These are phyloP conservation scores for Manduca sexta DNA, from an alignment of 1,140 invertebrate genomes.

Conservation along the genomic window DNA sequence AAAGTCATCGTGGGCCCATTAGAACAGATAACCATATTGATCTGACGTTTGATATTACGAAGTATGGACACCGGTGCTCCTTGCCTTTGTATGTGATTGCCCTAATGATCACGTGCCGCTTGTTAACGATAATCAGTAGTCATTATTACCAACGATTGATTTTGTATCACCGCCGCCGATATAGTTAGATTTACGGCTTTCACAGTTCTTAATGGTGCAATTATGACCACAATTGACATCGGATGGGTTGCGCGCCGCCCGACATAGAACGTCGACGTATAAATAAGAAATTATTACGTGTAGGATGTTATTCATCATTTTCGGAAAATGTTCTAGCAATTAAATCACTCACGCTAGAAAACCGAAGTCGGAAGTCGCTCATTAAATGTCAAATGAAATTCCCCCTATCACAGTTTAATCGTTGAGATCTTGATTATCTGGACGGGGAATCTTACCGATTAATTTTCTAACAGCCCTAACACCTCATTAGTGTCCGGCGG, in stretches of 20 bases:
- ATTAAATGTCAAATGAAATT: constrained; percentile 33
- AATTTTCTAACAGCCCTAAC: constrained; percentile 66
- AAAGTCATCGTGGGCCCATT: constrained; percentile 67
- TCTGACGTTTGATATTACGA: constrained; percentile 46
- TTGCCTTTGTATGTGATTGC: constrained; percentile 52
- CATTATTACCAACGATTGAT: constrained; percentile 56
- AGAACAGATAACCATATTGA: constrained; percentile 65
- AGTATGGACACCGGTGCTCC: constrained; percentile 24
- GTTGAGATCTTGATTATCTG: constrained; percentile 50
- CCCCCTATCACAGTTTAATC: constrained; percentile 41
- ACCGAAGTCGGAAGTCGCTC: constrained; percentile 43
- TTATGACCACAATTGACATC: constrained; percentile 49
- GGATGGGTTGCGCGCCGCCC: constrained; percentile 16
- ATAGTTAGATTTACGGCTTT: constrained; percentile 58
- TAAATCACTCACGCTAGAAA: constrained; percentile 13
- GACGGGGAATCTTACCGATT: constrained; percentile 48
- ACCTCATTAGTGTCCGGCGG: constrained; percentile 59
- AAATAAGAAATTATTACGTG: constrained; percentile 12
- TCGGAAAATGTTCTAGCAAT: constrained; percentile 20
- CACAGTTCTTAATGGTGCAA: constrained; percentile 57
- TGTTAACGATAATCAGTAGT: constrained; percentile 57
- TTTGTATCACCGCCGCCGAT: constrained; percentile 39
- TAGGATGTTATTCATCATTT: constrained; percentile 19
- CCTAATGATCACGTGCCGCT: constrained; percentile 63
- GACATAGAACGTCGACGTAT: constrained; percentile 9